Base-by-base conservation (phyloP, 2,113 vertebrate genomes). In the Nyctereutes procyonoides region DNA sequence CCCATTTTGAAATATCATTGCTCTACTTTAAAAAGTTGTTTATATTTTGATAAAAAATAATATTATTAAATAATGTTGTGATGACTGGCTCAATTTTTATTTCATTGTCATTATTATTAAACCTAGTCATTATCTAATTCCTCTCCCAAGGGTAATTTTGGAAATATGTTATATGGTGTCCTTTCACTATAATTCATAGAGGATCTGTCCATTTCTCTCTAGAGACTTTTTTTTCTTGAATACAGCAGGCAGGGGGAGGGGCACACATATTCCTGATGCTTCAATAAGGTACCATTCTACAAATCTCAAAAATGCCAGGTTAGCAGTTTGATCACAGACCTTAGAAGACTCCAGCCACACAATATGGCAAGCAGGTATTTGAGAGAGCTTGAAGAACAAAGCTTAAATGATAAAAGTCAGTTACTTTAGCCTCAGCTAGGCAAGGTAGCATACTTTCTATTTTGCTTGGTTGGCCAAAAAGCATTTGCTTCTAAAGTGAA, bases 51-150 rank as follows among this genome's bases (percentile, higher is more conserved):
- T 81, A 87, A 95, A 65, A 90, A 90, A 62, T 58, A 53, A 3
- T 76, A 48, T 53, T 88, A 88, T 94, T 88, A 93, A 92, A n/a
- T 82, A 95, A 48, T 95, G 24, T 51, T 96, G 10, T 77, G 8
- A 38, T 83, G 55, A 51, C 35, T 90, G 16, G 4, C 6, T 92
- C 15, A 89, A 63, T 83, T 83, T 89, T 88, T 56, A 14, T 90
- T 90, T 90, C 13, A 51, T 90, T 87, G 58, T 82, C 53, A 55
- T n/a, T 35, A 53, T 90, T 80, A 48, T 76, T 94, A 93, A 90
- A 65, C 71, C 35, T 71, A 89, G 30, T 38, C 74, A 76, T 77
- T 85, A 71, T 88, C 43, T 43, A 77, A 3, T 15, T 85, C 55
- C 76, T 93, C 19, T 82, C 22, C 22, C 30, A 8, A 74, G 74